Percentiles rank a stretch among this genome's conserved stretches.
Conservation (phyloP, 2,113 vertebrate genomes). For the Circaetus cinerascens region DNA sequence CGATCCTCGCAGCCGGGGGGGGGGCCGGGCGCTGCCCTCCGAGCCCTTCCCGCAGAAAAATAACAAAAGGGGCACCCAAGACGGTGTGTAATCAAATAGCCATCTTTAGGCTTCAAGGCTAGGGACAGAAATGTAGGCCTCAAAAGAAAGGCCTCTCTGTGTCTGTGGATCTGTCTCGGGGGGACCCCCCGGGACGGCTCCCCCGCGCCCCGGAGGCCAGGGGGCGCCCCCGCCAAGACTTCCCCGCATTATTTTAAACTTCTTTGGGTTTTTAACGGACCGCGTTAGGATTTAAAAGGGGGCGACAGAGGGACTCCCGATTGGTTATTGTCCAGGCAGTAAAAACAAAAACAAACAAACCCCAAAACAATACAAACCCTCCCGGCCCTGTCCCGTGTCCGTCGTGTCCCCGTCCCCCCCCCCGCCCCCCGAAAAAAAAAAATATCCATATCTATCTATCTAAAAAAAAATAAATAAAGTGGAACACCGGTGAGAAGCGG, state of each 20-base stretch:
- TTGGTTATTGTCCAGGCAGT: conserved; percentile 82
- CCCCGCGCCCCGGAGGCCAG: conserved; percentile 56
- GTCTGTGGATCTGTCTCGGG: conserved; percentile 55
- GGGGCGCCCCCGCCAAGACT: conserved; percentile 61
- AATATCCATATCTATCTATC: neutral
- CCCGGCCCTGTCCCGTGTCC: neutral
- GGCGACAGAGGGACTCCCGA: conserved; percentile 80
- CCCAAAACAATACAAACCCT: conserved; percentile 43
- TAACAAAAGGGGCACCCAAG: conserved; percentile 82
- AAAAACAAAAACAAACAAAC: conserved; percentile 80
- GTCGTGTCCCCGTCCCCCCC: neutral
- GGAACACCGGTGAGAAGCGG: neutral
- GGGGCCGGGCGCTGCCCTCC: conserved; percentile 70
- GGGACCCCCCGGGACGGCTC: conserved; percentile 49
- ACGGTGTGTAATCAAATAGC: conserved; percentile 84
- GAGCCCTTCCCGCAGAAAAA: conserved; percentile 67
- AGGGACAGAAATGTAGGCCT: conserved; percentile 90
- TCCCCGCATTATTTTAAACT: conserved; percentile 75
- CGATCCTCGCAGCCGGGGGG: conserved; percentile 74
- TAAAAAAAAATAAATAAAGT: neutral
- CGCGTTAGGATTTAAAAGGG: conserved; percentile 81
- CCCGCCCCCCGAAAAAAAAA: neutral
- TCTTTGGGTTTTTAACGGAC: conserved; percentile 76
- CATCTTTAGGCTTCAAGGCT: conserved; percentile 92
- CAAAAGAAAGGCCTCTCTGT: conserved; percentile 85